Conservation (phyloP, 2,113 vertebrate species). For the Kryptolebias marmoratus region DNA sequence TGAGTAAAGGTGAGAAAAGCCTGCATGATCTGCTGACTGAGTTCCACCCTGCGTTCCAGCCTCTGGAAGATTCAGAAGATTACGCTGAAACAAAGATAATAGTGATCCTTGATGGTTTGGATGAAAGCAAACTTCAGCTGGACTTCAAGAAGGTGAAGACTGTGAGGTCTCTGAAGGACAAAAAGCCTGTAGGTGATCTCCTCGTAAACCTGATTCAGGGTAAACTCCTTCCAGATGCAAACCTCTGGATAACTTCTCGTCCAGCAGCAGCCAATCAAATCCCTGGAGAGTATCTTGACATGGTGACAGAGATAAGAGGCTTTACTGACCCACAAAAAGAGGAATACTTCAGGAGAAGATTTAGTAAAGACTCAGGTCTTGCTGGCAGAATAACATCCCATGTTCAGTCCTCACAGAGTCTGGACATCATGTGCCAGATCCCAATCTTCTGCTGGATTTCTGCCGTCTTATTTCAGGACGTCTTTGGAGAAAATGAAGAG, state of each 20-base stretch:
- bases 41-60: background rate
- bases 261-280: conserved; percentile 54
- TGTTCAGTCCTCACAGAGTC: conserved; percentile 46
- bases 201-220: conserved; percentile 55
- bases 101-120: conserved; percentile 62
- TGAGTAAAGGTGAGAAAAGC: conserved; percentile 24
- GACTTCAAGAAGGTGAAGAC: conserved; percentile 15
- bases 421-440: conserved; percentile 66
- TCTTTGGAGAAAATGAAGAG: background rate
- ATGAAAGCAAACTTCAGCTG: conserved; percentile 58
- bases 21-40: conserved; percentile 41
- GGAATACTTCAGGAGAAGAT: conserved; percentile 57
- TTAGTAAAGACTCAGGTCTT: accelerated
- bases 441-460: conserved; percentile 71
- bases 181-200: conserved; percentile 28
- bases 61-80: background rate
- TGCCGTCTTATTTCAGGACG: conserved; percentile 49
- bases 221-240: conserved; percentile 48
- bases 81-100: conserved; percentile 2
- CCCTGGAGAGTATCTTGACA: conserved; percentile 27
- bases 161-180: conserved; percentile 30
- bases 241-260: conserved; percentile 59
- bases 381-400: conserved; percentile 29
- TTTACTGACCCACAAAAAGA: conserved; percentile 60
- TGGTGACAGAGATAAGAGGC: conserved; percentile 16